A percentile compares a stretch with the other conserved stretches of the same genome.
phyloP scores from a whole-genome alignment of 2,797 vertebrate species.

The Emys orbicularis region DNA sequence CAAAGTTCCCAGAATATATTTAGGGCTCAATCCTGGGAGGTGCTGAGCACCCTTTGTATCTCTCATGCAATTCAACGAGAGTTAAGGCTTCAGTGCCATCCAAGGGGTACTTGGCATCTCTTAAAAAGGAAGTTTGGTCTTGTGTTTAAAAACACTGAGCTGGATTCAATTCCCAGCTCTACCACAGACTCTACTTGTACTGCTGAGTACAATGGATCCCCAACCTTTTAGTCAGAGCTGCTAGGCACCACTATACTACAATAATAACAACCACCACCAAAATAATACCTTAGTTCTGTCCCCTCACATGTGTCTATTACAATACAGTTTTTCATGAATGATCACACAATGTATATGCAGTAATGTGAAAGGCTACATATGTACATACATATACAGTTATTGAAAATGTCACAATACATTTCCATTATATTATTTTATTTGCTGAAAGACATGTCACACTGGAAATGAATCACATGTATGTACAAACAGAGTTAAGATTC shows the following conservation, averaged over 20 bases:
- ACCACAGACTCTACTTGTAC: background rate
- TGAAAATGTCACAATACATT: background rate
- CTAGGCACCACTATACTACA: slow-evolving; percentile 3
- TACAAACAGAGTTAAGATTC: background rate
- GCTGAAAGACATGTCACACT: background rate
- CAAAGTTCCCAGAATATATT: background rate
- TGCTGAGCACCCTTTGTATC: background rate
- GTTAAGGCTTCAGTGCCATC: background rate
- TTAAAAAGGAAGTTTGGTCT: background rate
- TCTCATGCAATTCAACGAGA: background rate
- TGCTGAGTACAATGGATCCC: slow-evolving; percentile 1
- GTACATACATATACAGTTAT: slow-evolving; percentile 10
- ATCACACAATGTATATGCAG: slow-evolving; percentile 5
- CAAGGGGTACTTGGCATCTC: background rate
- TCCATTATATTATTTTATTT: slow-evolving; percentile 19
- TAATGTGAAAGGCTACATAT: slow-evolving; percentile 27
- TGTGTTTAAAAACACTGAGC: background rate
- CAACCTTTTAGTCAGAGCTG: background rate
- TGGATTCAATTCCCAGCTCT: background rate
- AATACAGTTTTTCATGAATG: slow-evolving; percentile 64
- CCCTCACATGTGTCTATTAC: background rate
- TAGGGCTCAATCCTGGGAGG: background rate
- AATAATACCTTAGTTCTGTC: background rate
- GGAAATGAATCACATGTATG: background rate
- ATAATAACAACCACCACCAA: rapidly evolving